Conservation (phyloP, 2,113 vertebrate species). For the Apus apus region DNA sequence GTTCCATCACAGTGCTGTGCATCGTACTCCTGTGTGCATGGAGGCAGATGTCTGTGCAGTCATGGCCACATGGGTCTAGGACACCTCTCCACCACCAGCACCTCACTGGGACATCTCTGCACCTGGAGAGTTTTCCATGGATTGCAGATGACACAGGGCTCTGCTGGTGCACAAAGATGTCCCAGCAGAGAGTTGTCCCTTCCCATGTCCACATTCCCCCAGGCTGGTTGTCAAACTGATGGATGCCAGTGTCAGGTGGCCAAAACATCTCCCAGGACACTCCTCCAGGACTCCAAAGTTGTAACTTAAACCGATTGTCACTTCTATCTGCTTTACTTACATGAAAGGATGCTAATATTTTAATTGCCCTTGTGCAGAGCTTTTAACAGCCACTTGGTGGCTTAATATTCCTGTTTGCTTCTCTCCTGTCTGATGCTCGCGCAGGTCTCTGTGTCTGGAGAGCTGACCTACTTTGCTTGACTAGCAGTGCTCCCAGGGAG, state of each 20-base stretch:
- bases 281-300: neutral
- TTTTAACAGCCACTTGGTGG: neutral
- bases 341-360: conserved; percentile 20
- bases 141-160: too few relatives aligned
- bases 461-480: conserved; percentile 8
- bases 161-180: too few relatives aligned
- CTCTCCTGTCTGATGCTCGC: neutral
- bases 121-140: too few relatives aligned
- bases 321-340: neutral
- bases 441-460: neutral
- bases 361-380: neutral
- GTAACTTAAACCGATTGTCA: neutral
- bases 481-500: neutral
- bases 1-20: neutral
- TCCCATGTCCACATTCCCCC: too few relatives aligned
- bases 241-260: neutral
- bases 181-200: too few relatives aligned
- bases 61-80: fast-evolving
- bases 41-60: fast-evolving
- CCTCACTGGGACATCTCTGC: too few relatives aligned
- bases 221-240: fast-evolving
- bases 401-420: neutral
- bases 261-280: neutral
- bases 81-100: too few relatives aligned
- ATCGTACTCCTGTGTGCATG: fast-evolving